Base-by-base conservation (phyloP, 2,113 vertebrate genomes). In the Notothenia coriiceps region DNA sequence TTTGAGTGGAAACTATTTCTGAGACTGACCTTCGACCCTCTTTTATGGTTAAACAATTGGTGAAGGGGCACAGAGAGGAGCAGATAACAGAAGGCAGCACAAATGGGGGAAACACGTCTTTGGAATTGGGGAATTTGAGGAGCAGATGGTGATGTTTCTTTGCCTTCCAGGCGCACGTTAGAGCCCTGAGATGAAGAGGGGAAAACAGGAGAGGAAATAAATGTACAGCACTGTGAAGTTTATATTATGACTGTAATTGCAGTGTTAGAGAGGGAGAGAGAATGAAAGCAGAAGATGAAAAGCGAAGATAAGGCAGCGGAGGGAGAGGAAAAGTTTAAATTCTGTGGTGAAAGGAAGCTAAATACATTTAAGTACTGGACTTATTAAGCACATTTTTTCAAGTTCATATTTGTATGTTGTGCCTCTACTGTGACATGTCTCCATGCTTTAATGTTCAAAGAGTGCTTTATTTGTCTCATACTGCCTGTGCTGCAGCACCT, bases 291-390 rank as follows among this genome's bases (percentile, higher is more conserved):
- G 11, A 47, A 35, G 46, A 61, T 49, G 33, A 72, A 18, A 9
- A 12, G 9, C 3, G 13, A 25, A 56, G 17, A 10, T 33, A 66
- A 62, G 10, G 54, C 69, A 70, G 40, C 40, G 15, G 11, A 71
- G 73, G 73, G 59, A 50, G 60, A 67, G 76, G 44, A 64, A 66
- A 62, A 70, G 52, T 71, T 60, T 9, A 62, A 63, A 40, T 74
- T 55, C 6, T 6, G 35, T 40, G 35, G 5, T 35, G 35, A 5
- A 35, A 35, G 0, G 35, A 35, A 35, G 35, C 35, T 35, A 35
- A 35, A 35, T 35, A 6, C 35, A 35, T 7, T 40, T 40, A 40
- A 40, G 35, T 40, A 40, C 35, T 40, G 35, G 7, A 40, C 7
- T 40, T 40, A 40, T 40, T 40, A 6, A 6, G 35, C 35, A 6